Evolutionary conservation across 2,888 invertebrate species (phyloP).

Genomic region (Hetaerina titia): DNA sequence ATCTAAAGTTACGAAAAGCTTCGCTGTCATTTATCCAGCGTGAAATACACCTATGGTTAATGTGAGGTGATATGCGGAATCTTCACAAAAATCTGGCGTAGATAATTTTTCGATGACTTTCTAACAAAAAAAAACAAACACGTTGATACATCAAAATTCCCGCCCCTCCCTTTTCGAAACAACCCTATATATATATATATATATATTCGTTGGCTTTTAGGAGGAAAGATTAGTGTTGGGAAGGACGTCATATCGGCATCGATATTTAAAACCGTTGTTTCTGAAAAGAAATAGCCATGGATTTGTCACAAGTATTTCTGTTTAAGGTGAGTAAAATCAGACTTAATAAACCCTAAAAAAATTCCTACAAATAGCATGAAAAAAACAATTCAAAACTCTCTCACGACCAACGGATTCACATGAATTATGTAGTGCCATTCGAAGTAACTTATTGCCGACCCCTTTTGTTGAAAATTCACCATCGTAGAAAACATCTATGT

Average conservation of each 20-base stretch:
- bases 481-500: background rate
- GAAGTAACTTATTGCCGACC: too few relatives aligned
- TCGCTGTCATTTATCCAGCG: too few relatives aligned
- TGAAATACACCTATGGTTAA: too few relatives aligned
- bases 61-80: background rate
- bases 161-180: background rate
- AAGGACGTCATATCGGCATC: background rate
- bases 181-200: background rate
- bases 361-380: too few relatives aligned
- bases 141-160: background rate
- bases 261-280: background rate
- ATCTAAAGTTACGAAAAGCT: too few relatives aligned
- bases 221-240: background rate
- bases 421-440: too few relatives aligned
- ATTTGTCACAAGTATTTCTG: background rate
- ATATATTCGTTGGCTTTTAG: background rate
- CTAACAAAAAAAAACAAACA: background rate
- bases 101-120: background rate
- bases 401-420: too few relatives aligned
- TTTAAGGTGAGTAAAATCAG: background rate
- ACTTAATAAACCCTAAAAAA: too few relatives aligned
- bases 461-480: too few relatives aligned
- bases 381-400: too few relatives aligned
- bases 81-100: background rate
- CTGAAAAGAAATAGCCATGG: background rate